Evolutionary conservation across 2,797 vertebrate species (phyloP).

Genomic region (Enteromius treurensis): DNA sequence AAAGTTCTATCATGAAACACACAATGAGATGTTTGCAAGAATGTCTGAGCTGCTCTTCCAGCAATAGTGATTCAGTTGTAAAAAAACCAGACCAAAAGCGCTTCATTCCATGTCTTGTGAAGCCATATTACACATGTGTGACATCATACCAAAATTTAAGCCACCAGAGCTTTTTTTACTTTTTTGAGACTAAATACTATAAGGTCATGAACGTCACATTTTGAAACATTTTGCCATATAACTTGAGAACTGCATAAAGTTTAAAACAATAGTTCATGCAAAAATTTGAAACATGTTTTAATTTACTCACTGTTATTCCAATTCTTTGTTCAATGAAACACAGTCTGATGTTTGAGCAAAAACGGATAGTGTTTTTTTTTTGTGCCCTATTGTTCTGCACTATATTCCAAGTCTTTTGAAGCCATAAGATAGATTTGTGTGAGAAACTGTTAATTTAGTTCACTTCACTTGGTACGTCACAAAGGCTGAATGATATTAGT

Average conservation of each 20-base stretch:
- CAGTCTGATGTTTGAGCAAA: background rate
- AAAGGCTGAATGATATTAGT: background rate
- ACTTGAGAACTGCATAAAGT: background rate
- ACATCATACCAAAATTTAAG: background rate
- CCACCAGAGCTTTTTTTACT: background rate
- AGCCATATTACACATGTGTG: background rate
- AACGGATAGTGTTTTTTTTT: background rate
- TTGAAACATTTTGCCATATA: background rate
- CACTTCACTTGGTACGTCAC: background rate
- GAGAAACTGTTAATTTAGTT: background rate
- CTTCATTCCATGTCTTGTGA: background rate
- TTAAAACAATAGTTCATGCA: background rate
- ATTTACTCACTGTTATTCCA: background rate
- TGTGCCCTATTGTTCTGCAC: background rate
- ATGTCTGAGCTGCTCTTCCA: background rate
- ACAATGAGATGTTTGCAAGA: background rate
- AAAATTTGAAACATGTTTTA: background rate
- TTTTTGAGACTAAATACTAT: background rate
- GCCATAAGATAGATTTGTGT: background rate
- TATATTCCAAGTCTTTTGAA: background rate
- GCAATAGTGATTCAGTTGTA: background rate
- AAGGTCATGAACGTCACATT: background rate
- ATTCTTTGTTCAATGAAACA: background rate
- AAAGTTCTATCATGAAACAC: background rate
- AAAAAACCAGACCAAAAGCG: background rate